These are phyloP conservation scores for Plutella xylostella DNA, from an alignment of 2,888 invertebrate species.

Conservation along the genomic window DNA sequence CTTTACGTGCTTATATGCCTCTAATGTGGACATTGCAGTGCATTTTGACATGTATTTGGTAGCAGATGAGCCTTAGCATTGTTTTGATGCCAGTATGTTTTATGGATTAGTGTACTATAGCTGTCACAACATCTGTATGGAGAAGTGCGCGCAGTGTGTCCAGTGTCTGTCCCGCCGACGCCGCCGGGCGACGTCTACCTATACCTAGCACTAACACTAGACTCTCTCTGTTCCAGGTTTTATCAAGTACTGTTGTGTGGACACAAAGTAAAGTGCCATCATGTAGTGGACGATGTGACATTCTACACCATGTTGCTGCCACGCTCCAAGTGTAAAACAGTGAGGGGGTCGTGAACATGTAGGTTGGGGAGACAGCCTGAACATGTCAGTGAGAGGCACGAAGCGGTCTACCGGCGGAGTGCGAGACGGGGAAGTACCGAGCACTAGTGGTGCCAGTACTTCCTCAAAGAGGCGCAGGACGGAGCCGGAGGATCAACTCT, in stretches of 20 bases:
- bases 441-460: no score
- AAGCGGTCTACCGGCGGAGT: conserved; percentile 51
- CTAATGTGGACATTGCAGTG: background rate
- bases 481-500: conserved; percentile 64
- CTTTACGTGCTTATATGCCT: background rate
- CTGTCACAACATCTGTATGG: conserved; percentile 9
- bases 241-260: conserved; percentile 26
- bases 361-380: conserved; percentile 46
- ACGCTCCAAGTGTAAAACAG: conserved; percentile 61
- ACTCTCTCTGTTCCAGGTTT: conserved; percentile 38
- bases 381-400: conserved; percentile 65
- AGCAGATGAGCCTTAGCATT: conserved; percentile 10
- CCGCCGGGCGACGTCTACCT: background rate
- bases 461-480: conserved; percentile 59
- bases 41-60: background rate
- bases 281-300: conserved; percentile 65
- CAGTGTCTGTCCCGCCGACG: no score
- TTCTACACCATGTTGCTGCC: conserved; percentile 62
- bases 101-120: conserved; percentile 16
- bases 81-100: conserved; percentile 25
- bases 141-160: no score
- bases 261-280: conserved; percentile 48
- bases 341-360: conserved; percentile 60
- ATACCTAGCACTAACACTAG: background rate
- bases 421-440: conserved; percentile 46